These are phyloP conservation scores for Saguinus midas DNA, from an alignment of 2,113 vertebrate genomes.

Conservation along the genomic window DNA sequence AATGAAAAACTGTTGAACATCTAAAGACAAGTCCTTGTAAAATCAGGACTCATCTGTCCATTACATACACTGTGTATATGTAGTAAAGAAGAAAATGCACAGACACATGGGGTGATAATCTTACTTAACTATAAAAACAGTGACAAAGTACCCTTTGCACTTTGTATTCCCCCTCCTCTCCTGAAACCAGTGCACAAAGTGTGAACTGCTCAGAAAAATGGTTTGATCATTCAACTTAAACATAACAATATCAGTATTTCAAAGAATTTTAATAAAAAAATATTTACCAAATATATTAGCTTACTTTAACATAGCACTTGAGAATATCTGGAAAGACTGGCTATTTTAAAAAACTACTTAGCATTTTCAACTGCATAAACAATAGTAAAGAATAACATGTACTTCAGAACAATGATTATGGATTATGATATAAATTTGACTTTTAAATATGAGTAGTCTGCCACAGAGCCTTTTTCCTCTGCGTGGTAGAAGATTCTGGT, in stretches of 20 bases:
- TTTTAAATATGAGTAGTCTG: neutral
- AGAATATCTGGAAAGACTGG: neutral
- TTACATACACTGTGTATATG: neutral
- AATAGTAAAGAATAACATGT: neutral
- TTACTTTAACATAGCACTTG: neutral
- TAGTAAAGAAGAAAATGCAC: neutral
- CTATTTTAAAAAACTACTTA: neutral
- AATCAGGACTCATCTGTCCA: neutral
- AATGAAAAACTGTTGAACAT: neutral
- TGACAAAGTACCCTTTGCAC: neutral
- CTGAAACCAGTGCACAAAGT: neutral
- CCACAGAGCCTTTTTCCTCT: neutral
- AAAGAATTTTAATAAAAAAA: neutral
- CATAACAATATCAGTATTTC: neutral
- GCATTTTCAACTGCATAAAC: neutral
- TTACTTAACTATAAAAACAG: neutral
- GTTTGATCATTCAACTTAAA: neutral
- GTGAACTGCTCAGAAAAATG: neutral
- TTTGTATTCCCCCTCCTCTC: neutral
- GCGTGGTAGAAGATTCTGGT: slow-evolving; percentile 37
- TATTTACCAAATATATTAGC: neutral
- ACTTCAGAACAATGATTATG: neutral
- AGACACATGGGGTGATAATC: fast-evolving
- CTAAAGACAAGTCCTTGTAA: neutral
- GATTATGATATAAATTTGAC: neutral